Conservation (phyloP, 1,140 invertebrate genomes). For the Psilanteris sp. region DNA sequence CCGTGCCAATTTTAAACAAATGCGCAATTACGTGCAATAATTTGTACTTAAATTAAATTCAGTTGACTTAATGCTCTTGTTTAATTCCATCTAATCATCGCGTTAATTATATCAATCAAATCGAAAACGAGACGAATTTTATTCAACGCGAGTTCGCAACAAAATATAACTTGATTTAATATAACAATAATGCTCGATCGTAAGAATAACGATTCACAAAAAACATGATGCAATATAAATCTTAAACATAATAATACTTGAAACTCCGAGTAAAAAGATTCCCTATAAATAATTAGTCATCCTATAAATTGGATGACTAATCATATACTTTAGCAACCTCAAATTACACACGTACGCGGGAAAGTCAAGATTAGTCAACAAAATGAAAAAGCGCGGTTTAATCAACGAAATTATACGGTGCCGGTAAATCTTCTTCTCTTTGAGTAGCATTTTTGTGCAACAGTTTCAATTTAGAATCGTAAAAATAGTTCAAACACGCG, state of each 20-base stretch:
- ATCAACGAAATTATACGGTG: constrained; percentile 50
- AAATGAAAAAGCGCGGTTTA: constrained; percentile 50
- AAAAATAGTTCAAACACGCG: constrained; percentile 17
- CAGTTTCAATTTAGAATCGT: constrained; percentile 4
- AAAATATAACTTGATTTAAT: too few species aligned
- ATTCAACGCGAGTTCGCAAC: too few species aligned
- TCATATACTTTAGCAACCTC: constrained; percentile 35
- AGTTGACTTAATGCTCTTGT: too few species aligned
- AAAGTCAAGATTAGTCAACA: constrained; percentile 44
- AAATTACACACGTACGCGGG: constrained; percentile 39
- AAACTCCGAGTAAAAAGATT: constrained; percentile 32
- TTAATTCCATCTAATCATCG: too few species aligned
- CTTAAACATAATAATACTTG: constrained; percentile 31
- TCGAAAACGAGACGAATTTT: too few species aligned
- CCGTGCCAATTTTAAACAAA: too few species aligned
- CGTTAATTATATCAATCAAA: too few species aligned
- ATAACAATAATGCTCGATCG: too few species aligned
- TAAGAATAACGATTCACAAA: constrained; percentile 40
- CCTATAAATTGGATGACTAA: constrained; percentile 58
- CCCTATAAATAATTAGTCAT: too few species aligned
- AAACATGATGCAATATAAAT: constrained; percentile 39
- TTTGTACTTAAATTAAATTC: too few species aligned
- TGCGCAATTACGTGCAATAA: too few species aligned
- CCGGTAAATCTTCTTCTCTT: constrained; percentile 2
- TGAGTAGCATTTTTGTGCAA: constrained; percentile 1